Evolutionary conservation across 2,888 invertebrate species (phyloP).

Genomic region (Dasysyrphus albostriatus): DNA sequence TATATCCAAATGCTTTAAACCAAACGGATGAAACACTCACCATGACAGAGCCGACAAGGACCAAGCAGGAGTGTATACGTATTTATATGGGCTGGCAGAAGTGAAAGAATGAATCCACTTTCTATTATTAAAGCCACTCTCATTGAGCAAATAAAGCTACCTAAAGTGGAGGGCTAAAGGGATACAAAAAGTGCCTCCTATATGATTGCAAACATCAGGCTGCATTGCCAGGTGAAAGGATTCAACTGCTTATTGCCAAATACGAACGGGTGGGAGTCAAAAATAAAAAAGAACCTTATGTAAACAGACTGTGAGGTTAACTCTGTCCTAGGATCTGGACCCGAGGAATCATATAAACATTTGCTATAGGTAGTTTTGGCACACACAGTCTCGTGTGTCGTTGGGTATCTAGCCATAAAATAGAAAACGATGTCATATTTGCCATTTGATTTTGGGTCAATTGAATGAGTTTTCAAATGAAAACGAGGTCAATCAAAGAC

Average conservation of each 20-base stretch:
- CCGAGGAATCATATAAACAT: constrained; percentile 26
- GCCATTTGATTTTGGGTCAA: constrained; percentile 73
- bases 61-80: constrained; percentile 13
- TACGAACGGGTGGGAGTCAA: constrained; percentile 22
- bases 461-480: constrained; percentile 57
- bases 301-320: constrained; percentile 61
- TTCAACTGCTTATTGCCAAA: constrained; percentile 35
- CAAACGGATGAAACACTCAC: constrained; percentile 26
- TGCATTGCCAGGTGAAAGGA: constrained; percentile 77
- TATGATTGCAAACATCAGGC: constrained; percentile 11
- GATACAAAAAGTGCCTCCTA: constrained; percentile 8
- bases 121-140: constrained; percentile 70
- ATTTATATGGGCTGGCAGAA: neutral
- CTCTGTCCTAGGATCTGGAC: constrained; percentile 26
- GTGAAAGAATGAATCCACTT: constrained; percentile 70
- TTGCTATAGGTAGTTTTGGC: neutral
- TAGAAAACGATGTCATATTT: constrained; percentile 69
- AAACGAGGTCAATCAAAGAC: constrained; percentile 61
- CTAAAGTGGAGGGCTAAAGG: constrained; percentile 8
- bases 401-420: constrained; percentile 31
- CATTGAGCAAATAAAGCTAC: constrained; percentile 58
- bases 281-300: constrained; percentile 41
- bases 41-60: neutral
- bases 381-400: constrained; percentile 13
- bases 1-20: constrained; percentile 29